Base-by-base conservation (phyloP, 2,888 invertebrate genomes). In the Volucella inanis region DNA sequence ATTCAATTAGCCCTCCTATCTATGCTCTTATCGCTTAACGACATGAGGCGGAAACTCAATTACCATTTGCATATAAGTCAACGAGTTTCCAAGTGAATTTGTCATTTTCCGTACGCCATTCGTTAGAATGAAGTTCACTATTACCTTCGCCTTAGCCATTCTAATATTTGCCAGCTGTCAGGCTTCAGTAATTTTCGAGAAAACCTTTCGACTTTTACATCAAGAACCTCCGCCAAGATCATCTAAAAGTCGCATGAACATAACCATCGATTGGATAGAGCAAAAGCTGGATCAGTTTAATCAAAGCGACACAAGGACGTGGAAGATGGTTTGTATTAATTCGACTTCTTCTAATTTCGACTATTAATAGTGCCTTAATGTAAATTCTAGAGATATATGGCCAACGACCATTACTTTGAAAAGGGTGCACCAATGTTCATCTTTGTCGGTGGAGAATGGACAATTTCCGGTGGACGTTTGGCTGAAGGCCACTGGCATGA, bases 401-500 rank as follows among this genome's bases (percentile, higher is more conserved):
- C 93, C 87, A 94, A 94, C 88, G 88, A 91, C 68, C 92, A 93
- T 45, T 92, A 92, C 38, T 92, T 90, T 22, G 74, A 89, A 74
- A 88, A 91, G 1, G 94, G 93, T 3, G 93, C 93, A 0, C 95
- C 95, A 0, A 92, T 95, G 10, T 93, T 95, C 45, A 94, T 95
- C 65, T 93, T 93, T 89, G 92, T 97, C 55, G 97, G 97, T 0
- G 91, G 91, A 2, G 97, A 97, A 91, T 96, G 96, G 93, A 90
- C 92, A 10, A 96, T 96, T 80, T 91, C 92, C 0, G 89, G 93
- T 0, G 93, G 93, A 4, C 94, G 93, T 93, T 90, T 95, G 88
- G 90, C 89, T 39, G 90, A 89, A 0, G 96, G 96, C 0, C 93
- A 95, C 74, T 94, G 95, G 87, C 93, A 93, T 77, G 94, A 95